phyloP scores from a whole-genome alignment of 2,797 vertebrate species.

The Gambusia yucatana region DNA sequence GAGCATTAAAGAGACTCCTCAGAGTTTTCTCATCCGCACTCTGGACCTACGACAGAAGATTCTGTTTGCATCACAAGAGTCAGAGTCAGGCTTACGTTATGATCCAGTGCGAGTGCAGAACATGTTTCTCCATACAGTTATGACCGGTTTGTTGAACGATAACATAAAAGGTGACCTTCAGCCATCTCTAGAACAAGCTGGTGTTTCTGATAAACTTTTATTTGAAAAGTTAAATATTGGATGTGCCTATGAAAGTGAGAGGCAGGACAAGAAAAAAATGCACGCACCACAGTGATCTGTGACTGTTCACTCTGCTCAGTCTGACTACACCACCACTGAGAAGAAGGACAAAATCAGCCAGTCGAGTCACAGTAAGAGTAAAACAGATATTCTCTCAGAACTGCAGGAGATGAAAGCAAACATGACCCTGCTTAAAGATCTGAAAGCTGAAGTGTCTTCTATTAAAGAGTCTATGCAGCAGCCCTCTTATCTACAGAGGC shows the following conservation, averaged over 20 bases:
- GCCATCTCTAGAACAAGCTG: background rate
- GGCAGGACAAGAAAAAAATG: constrained; percentile 5
- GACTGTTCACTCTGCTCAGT: background rate
- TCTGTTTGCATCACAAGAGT: constrained; percentile 23
- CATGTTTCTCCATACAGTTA: constrained; percentile 18
- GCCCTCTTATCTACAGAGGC: too few species aligned
- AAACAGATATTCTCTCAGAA: background rate
- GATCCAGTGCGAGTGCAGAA: constrained; percentile 14
- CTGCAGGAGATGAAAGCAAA: background rate
- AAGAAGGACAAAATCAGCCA: background rate
- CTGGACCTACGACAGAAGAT: background rate
- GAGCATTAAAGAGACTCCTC: background rate
- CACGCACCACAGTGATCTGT: background rate
- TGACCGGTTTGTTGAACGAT: constrained; percentile 9
- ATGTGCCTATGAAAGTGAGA: constrained; percentile 13
- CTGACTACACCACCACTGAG: background rate
- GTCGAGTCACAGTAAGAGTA: background rate
- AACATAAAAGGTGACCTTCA: constrained; percentile 20
- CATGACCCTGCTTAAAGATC: background rate
- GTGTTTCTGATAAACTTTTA: constrained; percentile 1
- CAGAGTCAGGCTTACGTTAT: constrained; percentile 14
- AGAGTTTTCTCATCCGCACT: constrained; percentile 1
- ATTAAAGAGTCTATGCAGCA: background rate
- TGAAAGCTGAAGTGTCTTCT: background rate
- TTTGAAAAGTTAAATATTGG: constrained; percentile 6